Evolutionary conservation across 2,888 invertebrate species (phyloP).

Genomic region (Didymodactylos carnosus): DNA sequence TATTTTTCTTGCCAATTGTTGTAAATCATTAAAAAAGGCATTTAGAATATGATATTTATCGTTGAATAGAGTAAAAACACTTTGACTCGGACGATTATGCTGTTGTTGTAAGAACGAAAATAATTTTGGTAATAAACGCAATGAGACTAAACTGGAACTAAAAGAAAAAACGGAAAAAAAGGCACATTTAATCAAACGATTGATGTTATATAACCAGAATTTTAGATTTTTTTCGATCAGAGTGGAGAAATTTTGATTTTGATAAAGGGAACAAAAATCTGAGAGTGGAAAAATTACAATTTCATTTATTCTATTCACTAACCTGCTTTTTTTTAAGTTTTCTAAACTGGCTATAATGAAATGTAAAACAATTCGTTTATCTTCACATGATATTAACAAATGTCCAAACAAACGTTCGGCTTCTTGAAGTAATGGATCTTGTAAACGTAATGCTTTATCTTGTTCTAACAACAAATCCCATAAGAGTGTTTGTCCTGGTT

Average conservation of each 20-base stretch:
- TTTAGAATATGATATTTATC: constrained; percentile 1
- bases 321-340: constrained; percentile 54
- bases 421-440: not conserved
- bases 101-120: constrained; percentile 55
- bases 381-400: constrained; percentile 44
- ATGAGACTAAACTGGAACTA: constrained; percentile 70
- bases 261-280: too few relatives aligned
- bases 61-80: not conserved
- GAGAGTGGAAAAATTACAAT: too few relatives aligned
- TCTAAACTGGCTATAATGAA: constrained; percentile 82
- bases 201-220: too few relatives aligned
- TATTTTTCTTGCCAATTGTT: not conserved
- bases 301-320: too few relatives aligned
- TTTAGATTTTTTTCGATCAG: too few relatives aligned
- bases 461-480: constrained; percentile 77
- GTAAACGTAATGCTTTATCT: constrained; percentile 17
- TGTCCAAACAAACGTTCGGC: not conserved
- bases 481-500: constrained; percentile 68
- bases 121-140: constrained; percentile 66
- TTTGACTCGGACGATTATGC: not conserved
- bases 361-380: constrained; percentile 68
- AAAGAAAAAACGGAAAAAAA: too few relatives aligned
- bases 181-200: too few relatives aligned
- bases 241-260: too few relatives aligned
- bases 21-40: constrained; percentile 3